Base-by-base conservation (phyloP, 2,113 vertebrate species). In the Platichthys flesus region DNA sequence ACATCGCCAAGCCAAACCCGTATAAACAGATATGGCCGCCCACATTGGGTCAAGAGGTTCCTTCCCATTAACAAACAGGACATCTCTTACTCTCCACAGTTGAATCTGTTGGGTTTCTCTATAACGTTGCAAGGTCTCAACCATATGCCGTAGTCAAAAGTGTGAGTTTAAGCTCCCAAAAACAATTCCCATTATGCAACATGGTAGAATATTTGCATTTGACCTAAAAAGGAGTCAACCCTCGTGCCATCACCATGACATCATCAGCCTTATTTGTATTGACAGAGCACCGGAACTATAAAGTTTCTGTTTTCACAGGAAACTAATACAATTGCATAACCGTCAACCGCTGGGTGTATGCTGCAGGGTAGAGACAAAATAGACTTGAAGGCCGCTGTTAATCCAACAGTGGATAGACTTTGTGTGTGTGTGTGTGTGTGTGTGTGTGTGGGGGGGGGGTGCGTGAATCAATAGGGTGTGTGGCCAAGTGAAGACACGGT, bases 401-500 rank as follows among this genome's bases (percentile, higher is more conserved):
- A 54, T 54, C 51, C 20, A 54, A 5, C 49, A 51, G 49, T 51
- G 49, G 5, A 20, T 51, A 18, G 51, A 18, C 4, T 49, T 5
- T 52, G 51, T 52, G 58, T 54, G 0, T 24, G 56, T 31, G 31
- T 31, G 31, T 31, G 31, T 31, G 31, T 31, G 31, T 31, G 31
- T 7, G 31, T 31, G 31, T 51, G 16, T n/a, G 49, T 52, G 58
- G 40, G 0, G 31, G 6, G 31, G 5, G 31, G 1, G 31, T 31
- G 31, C 18, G 16, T n/a, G 56, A 55, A 49, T 10, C 64, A 47
- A 71, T 31, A 45, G 62, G 24, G 47, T 3, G 58, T 59, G 76
- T 7, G 51, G 28, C 42, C 10, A 3, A 55, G 82, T 10, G 40
- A 77, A 69, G 69, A 68, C 68, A 24, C 75, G 73, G 78, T 81